Conservation (phyloP, 2,797 vertebrate genomes). For the Melanotaenia parkinsoni region DNA sequence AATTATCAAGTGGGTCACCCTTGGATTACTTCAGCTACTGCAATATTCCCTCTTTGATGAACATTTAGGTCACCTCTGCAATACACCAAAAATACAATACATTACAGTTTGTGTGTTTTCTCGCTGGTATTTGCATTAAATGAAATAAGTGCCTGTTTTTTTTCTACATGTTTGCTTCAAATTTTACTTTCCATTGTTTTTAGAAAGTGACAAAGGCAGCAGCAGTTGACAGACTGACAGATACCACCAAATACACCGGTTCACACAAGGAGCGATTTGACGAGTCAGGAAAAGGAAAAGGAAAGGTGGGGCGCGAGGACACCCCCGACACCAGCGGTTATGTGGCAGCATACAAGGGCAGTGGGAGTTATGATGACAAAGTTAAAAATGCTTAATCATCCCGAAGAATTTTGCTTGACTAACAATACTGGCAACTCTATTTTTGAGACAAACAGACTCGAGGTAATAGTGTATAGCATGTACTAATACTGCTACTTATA, state of each 20-base stretch:
- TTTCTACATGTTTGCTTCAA: no score
- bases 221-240: slow-evolving; percentile 84
- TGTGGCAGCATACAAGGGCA: slow-evolving; percentile 81
- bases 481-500: slow-evolving; percentile 20
- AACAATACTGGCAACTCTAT: slow-evolving; percentile 12
- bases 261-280: slow-evolving; percentile 86
- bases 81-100: background rate
- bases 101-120: background rate
- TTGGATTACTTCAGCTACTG: background rate
- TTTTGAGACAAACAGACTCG: slow-evolving; percentile 3
- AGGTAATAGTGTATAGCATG: slow-evolving; percentile 11
- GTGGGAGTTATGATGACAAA: slow-evolving; percentile 82
- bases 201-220: slow-evolving; percentile 81
- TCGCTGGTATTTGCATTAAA: background rate
- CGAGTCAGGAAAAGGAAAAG: slow-evolving; percentile 82
- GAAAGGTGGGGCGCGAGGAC: slow-evolving; percentile 78
- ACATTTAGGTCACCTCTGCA: no score
- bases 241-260: slow-evolving; percentile 82
- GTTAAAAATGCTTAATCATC: slow-evolving; percentile 72
- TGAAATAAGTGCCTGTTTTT: no score
- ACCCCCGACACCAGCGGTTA: slow-evolving; percentile 80
- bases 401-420: background rate
- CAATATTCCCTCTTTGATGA: background rate
- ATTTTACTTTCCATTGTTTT: slow-evolving; percentile 6
- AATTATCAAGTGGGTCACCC: background rate